Evolutionary conservation across 1,140 invertebrate genomes (phyloP).

Genomic region (Apolygus lucorum): DNA sequence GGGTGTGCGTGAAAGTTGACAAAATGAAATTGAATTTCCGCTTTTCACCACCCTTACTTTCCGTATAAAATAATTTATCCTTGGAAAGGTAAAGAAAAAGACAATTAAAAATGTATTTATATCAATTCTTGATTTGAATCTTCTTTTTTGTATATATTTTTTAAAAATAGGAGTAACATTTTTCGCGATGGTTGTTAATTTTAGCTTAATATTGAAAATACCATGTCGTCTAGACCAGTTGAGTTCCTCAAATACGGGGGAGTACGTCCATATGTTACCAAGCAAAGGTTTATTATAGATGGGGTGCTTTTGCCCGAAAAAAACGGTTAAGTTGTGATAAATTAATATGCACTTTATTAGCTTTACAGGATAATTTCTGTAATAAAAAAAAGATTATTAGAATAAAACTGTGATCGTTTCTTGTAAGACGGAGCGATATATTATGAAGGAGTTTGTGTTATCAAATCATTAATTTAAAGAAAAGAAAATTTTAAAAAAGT

Average conservation of each 20-base stretch:
- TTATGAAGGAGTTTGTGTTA: conserved; percentile 19
- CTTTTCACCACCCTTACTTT: conserved; percentile 20
- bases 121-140: neutral
- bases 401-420: conserved; percentile 28
- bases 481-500: conserved; percentile 1
- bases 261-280: neutral
- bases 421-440: conserved; percentile 25
- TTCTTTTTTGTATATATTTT: neutral
- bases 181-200: neutral
- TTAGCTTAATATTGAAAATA: neutral
- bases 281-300: neutral
- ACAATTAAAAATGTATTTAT: neutral
- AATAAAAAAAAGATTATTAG: conserved; percentile 15
- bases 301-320: conserved; percentile 9
- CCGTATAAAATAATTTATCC: conserved; percentile 3
- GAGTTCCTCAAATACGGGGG: neutral
- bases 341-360: conserved; percentile 13
- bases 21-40: neutral
- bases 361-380: conserved; percentile 23
- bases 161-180: neutral
- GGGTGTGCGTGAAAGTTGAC: neutral
- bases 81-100: neutral
- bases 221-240: neutral
- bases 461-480: conserved; percentile 22
- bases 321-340: conserved; percentile 21